Percentiles rank a stretch among this genome's conserved stretches.
phyloP scores from a whole-genome alignment of 2,888 invertebrate species.

The Folsomia manolachei region DNA sequence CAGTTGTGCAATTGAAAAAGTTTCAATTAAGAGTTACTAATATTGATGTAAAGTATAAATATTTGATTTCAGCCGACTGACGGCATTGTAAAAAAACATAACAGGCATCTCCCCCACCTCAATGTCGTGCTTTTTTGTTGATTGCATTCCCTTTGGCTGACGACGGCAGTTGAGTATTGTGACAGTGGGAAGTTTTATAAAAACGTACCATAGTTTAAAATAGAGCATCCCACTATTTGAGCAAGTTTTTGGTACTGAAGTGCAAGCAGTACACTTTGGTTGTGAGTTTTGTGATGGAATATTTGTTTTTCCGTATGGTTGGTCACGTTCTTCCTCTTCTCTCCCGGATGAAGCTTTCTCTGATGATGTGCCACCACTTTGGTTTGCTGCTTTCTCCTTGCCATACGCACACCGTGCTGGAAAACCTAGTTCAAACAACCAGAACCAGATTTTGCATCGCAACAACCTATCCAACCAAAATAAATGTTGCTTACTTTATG shows the following conservation, averaged over 20 bases:
- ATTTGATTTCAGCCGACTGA: background rate
- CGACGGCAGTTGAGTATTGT: background rate
- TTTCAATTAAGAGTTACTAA: background rate
- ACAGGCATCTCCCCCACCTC: background rate
- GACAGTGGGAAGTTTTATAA: background rate
- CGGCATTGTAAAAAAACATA: background rate
- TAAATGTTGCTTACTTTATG: background rate
- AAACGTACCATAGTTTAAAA: background rate
- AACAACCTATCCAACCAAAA: background rate
- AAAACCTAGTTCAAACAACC: background rate
- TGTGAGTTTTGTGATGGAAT: slow-evolving; percentile 30
- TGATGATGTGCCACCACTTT: slow-evolving; percentile 16
- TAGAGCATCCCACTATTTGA: background rate
- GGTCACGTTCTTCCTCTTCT: slow-evolving; percentile 45
- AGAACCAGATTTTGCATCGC: background rate
- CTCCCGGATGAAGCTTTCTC: background rate
- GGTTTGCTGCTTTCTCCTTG: slow-evolving; percentile 23
- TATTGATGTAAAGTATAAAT: background rate
- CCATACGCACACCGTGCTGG: background rate
- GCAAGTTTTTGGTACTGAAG: background rate
- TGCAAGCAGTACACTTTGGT: background rate
- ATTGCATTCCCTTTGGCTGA: background rate
- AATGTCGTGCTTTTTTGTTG: background rate
- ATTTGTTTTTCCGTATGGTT: slow-evolving; percentile 50
- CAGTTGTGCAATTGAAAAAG: no score